Evolutionary conservation across 1,140 invertebrate species (phyloP), one percentile per base, ranked within the genome.

Genomic region (Drosophila kepulauana): DNA sequence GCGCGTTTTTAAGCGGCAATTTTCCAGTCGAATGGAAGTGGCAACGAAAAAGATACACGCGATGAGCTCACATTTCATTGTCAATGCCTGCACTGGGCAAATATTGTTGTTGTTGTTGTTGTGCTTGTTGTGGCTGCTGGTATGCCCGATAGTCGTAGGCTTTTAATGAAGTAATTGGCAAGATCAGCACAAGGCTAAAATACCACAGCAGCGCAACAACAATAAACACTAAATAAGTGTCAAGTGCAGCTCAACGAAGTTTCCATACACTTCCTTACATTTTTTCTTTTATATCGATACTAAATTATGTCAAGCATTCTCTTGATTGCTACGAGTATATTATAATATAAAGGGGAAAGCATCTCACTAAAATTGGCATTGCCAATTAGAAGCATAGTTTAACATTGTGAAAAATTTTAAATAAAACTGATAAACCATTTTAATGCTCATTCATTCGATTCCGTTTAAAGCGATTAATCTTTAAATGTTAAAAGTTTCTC

Each of bases 41-140:
- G 65, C 59, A 57, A 61, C 67, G 57, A 49, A 71, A 78, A 67
- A 63, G 58, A 81, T 69, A 80, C 38, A 67, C 62, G 59, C 57
- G 63, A 57, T 81, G 79, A 81, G 80, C 84, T 87, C 84, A 87
- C 84, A 88, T 87, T 88, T 87, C 84, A 87, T 88, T 87, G 84
- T 80, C 84, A 87, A 68, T 79, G 79, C 51, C 66, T 80, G 33
- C 51, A 38, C 51, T 73, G 56, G 52, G 62, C 45, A 38, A 8
- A 54, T 41, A 49, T 43, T 56, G 41, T 61, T 59, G 71, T 54
- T 45, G 45, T 11, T 11, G 30, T 33, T 33, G 30, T 6, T 33
- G 30, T 33, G 30, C 5, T 33, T 25, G 46, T 5, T 59, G 67
- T 33, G 49, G 46, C 13, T 41, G 49, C 33, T 46, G 35, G 43